Evolutionary conservation across 2,888 invertebrate species (phyloP).

Genomic region (Stictocephala bisonia): DNA sequence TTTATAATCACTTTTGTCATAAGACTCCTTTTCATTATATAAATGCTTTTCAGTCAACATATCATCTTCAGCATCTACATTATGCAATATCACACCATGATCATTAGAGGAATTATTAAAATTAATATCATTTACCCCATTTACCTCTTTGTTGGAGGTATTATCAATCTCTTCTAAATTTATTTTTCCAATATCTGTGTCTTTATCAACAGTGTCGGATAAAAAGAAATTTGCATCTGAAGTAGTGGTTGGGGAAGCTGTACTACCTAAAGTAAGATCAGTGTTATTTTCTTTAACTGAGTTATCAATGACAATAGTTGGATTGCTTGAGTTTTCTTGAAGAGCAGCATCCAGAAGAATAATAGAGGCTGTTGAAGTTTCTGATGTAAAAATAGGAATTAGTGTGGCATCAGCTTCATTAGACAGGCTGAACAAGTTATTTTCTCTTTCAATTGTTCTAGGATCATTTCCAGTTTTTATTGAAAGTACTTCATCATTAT

Average conservation of each 20-base stretch:
- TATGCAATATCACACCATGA: conserved; percentile 25
- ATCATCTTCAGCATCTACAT: conserved; percentile 26
- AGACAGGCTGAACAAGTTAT: not conserved
- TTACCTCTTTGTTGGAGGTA: not conserved
- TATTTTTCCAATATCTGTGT: not conserved
- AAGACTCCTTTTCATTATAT: conserved; percentile 33
- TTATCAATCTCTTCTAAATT: not conserved
- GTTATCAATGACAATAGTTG: conserved; percentile 15
- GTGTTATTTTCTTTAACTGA: conserved; percentile 36
- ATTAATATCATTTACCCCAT: conserved; percentile 10
- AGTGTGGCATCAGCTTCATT: conserved; percentile 37
- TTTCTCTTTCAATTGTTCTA: conserved; percentile 36
- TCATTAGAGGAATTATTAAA: conserved; percentile 19
- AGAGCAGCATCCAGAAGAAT: not conserved
- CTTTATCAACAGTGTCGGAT: not conserved
- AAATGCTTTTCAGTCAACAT: conserved; percentile 11
- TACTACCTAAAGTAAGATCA: not conserved
- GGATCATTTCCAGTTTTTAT: conserved; percentile 28
- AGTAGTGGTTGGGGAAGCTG: not conserved
- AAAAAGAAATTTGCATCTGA: not conserved
- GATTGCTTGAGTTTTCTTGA: conserved; percentile 6
- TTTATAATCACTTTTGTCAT: conserved; percentile 44
- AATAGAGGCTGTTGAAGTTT: conserved; percentile 12
- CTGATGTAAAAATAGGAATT: conserved; percentile 26
- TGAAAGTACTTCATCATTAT: not conserved